Conservation (phyloP, 2,888 invertebrate genomes). For the Noctua comes region DNA sequence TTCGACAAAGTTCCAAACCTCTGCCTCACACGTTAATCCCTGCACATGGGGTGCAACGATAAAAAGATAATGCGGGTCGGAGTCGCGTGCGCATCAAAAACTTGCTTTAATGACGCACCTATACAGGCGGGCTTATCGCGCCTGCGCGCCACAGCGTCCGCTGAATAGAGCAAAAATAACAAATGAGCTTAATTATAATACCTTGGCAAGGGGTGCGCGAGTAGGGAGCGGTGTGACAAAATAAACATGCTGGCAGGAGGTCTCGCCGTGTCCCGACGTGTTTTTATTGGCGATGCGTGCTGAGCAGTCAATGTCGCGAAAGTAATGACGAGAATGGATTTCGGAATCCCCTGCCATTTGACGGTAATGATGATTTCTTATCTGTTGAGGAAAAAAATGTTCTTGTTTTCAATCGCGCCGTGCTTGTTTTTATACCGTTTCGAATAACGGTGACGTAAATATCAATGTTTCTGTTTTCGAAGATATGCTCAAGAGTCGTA, state of each 20-base stretch:
- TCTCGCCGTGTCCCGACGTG: slow-evolving; percentile 80
- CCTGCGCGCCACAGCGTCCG: slow-evolving; percentile 81
- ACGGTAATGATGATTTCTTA: slow-evolving; percentile 77
- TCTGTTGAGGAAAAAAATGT: slow-evolving; percentile 69
- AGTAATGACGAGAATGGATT: slow-evolving; percentile 83
- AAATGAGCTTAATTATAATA: slow-evolving; percentile 89
- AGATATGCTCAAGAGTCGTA: slow-evolving; percentile 51
- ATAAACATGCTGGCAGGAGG: slow-evolving; percentile 85
- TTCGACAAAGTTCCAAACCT: slow-evolving; percentile 70
- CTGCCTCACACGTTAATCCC: slow-evolving; percentile 83
- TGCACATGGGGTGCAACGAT: slow-evolving; percentile 88
- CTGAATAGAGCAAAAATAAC: slow-evolving; percentile 77
- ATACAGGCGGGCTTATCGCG: slow-evolving; percentile 88
- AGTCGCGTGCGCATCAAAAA: slow-evolving; percentile 89
- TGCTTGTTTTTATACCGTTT: slow-evolving; percentile 59
- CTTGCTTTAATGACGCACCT: slow-evolving; percentile 88
- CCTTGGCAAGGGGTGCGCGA: slow-evolving; percentile 81
- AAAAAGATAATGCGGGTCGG: slow-evolving; percentile 89
- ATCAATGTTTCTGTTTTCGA: slow-evolving; percentile 67
- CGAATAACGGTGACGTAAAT: slow-evolving; percentile 63
- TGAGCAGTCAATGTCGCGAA: slow-evolving; percentile 85
- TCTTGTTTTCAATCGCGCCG: slow-evolving; percentile 66
- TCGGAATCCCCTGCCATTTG: slow-evolving; percentile 71
- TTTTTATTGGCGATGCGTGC: slow-evolving; percentile 85
- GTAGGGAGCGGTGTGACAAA: slow-evolving; percentile 78